A percentile compares a stretch with the other conserved stretches of the same genome.
Conservation (phyloP, 2,797 vertebrate species). For the Tapera naevia region DNA sequence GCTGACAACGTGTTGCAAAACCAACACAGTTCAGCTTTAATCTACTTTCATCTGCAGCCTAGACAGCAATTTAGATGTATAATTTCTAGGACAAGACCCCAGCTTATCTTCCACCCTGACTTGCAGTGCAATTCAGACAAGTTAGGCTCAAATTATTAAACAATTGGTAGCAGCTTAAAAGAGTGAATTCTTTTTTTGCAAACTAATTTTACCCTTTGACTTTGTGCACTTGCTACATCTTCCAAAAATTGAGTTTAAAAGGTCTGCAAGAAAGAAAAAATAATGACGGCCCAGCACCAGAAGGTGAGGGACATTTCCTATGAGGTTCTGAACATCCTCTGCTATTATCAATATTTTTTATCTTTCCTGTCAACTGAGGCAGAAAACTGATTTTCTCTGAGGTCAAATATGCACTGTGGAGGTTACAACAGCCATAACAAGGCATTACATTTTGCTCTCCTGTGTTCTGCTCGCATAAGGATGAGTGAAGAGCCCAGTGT, state of each 20-base stretch:
- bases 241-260: constrained; percentile 36
- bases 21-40: neutral
- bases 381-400: constrained; percentile 52
- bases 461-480: constrained; percentile 8
- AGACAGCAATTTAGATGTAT: neutral
- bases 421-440: constrained; percentile 47
- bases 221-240: neutral
- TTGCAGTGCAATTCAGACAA: neutral
- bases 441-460: constrained; percentile 36
- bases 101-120: neutral
- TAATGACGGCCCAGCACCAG: constrained; percentile 1
- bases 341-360: constrained; percentile 63
- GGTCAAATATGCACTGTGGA: constrained; percentile 41
- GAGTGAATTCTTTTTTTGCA: neutral
- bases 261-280: constrained; percentile 10
- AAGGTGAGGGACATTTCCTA: constrained; percentile 17
- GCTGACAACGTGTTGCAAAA: neutral
- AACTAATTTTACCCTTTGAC: constrained; percentile 30
- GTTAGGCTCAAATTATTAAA: neutral
- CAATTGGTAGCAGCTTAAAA: neutral
- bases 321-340: constrained; percentile 6
- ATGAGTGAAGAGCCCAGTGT: constrained; percentile 8
- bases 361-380: constrained; percentile 45
- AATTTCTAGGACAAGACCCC: neutral
- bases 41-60: neutral